Percentiles rank a stretch among this genome's conserved stretches.
Conservation (phyloP, 2,113 vertebrate genomes). For the Podilymbus podiceps region DNA sequence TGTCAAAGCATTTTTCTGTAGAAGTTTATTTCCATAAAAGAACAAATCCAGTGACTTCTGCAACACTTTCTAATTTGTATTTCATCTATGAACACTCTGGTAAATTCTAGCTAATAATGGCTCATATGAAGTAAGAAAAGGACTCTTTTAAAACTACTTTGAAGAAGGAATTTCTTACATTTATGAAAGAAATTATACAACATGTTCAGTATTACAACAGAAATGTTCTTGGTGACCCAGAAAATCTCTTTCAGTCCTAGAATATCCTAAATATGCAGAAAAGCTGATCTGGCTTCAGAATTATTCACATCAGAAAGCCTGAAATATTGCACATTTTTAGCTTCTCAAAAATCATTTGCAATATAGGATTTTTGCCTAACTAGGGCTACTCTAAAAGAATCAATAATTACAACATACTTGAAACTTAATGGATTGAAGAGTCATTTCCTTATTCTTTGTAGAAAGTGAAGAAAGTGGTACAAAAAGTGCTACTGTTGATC, state of each 20-base stretch:
- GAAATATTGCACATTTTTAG: background rate
- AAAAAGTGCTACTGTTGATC: constrained; percentile 65
- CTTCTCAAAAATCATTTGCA: background rate
- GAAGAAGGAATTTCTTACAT: background rate
- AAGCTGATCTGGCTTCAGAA: background rate
- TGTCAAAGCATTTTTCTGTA: background rate
- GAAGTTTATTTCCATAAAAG: background rate
- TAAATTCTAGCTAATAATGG: background rate
- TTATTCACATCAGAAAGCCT: background rate
- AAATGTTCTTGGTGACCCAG: background rate
- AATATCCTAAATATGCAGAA: background rate
- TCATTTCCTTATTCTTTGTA: constrained; percentile 37
- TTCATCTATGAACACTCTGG: background rate
- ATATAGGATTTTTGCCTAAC: background rate
- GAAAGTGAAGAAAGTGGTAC: constrained; percentile 52
- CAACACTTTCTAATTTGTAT: background rate
- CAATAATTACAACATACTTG: background rate
- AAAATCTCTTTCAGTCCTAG: background rate
- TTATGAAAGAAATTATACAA: background rate
- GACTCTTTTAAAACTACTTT: background rate
- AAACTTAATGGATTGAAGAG: constrained; percentile 19
- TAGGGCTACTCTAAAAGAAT: background rate
- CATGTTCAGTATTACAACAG: background rate
- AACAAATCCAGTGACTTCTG: background rate
- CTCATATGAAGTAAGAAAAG: background rate